Percentiles rank a stretch among this genome's conserved stretches.
Conservation (phyloP, 1,140 invertebrate genomes). For the Heterodera carotae region DNA sequence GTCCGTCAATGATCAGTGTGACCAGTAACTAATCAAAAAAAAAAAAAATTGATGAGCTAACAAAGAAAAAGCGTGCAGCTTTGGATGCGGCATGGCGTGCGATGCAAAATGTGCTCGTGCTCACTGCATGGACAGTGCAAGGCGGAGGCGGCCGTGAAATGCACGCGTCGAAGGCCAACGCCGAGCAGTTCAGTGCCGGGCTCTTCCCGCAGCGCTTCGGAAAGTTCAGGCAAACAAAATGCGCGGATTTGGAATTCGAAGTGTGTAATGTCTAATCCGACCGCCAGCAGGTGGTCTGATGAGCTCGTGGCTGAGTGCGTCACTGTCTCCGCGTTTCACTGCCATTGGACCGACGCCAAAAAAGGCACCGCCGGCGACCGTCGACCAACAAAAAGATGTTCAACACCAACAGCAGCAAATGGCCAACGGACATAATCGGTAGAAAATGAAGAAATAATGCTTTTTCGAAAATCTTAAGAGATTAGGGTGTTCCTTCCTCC, state of each 20-base stretch:
- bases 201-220: conserved; percentile 11
- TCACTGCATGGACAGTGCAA: conserved; percentile 59
- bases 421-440: not conserved
- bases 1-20: too few relatives aligned
- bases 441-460: too few relatives aligned
- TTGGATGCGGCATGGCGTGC: conserved; percentile 71
- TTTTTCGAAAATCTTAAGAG: too few relatives aligned
- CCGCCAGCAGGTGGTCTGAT: too few relatives aligned
- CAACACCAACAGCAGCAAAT: not conserved
- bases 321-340: conserved; percentile 20
- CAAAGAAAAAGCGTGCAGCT: conserved; percentile 59
- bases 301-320: conserved; percentile 21
- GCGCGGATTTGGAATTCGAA: not conserved
- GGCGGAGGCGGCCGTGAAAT: conserved; percentile 56
- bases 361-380: not conserved
- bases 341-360: conserved; percentile 13
- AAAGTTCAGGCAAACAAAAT: not conserved
- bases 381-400: not conserved
- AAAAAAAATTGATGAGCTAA: too few relatives aligned
- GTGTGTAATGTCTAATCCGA: too few relatives aligned
- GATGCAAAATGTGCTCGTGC: conserved; percentile 69
- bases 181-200: conserved; percentile 14
- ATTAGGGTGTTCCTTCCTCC: too few relatives aligned
- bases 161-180: conserved; percentile 32
- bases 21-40: too few relatives aligned